A percentile compares a stretch with the other conserved stretches of the same genome.
Evolutionary conservation across 1,140 invertebrate genomes (phyloP).

Genomic region (Cydia pomonella): DNA sequence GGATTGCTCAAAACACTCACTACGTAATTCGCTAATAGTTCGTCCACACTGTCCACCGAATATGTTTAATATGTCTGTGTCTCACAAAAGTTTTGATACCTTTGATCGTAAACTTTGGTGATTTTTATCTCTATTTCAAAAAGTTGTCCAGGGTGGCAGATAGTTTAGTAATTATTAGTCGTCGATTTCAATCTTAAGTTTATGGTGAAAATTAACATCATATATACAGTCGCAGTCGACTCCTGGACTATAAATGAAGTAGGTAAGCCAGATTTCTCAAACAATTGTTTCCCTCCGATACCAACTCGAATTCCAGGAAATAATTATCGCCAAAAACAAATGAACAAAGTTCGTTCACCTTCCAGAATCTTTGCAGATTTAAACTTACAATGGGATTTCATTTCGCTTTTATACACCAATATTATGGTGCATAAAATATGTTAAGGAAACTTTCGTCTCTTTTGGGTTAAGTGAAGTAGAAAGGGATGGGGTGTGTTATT

Average conservation of each 20-base stretch:
- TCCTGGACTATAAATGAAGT: not conserved
- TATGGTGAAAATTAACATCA: not conserved
- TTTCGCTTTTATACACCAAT: not conserved
- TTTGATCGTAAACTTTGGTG: too few relatives aligned
- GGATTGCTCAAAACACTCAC: too few relatives aligned
- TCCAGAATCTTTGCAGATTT: conserved; percentile 16
- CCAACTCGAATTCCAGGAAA: conserved; percentile 27
- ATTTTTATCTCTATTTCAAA: too few relatives aligned
- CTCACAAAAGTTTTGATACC: too few relatives aligned
- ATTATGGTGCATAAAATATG: not conserved
- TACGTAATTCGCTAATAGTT: too few relatives aligned
- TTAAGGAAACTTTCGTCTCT: conserved; percentile 40
- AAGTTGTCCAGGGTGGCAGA: too few relatives aligned
- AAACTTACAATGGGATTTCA: not conserved
- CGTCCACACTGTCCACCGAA: too few relatives aligned
- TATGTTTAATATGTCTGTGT: too few relatives aligned
- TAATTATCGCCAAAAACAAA: conserved; percentile 28
- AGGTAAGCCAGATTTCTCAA: not conserved
- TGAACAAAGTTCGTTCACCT: conserved; percentile 33
- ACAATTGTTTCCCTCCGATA: conserved; percentile 13
- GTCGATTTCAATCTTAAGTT: not conserved
- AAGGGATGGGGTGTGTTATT: conserved; percentile 39
- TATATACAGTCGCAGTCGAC: not conserved
- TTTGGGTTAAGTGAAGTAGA: conserved; percentile 53
- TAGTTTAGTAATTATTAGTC: too few relatives aligned